phyloP scores from a whole-genome alignment of 2,888 invertebrate genomes.

The Ceramica pisi region DNA sequence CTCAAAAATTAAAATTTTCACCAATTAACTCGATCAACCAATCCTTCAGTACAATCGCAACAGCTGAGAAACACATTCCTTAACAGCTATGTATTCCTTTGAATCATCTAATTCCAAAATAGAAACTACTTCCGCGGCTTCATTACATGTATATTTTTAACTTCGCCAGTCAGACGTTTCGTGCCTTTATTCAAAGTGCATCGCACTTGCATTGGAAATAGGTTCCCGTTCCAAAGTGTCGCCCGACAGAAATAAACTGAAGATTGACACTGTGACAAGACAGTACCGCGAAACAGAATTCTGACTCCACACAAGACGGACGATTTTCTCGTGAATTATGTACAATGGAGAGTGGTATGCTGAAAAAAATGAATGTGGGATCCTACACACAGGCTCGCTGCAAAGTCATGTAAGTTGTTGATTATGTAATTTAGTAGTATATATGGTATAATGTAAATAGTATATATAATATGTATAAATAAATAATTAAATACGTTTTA shows the following conservation, averaged over 20 bases:
- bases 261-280: conserved; percentile 54
- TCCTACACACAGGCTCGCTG: background rate
- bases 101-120: conserved; percentile 44
- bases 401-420: conserved; percentile 6
- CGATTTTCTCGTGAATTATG: background rate
- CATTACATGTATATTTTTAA: conserved; percentile 67
- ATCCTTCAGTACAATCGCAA: background rate
- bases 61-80: conserved; percentile 36
- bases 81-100: conserved; percentile 25
- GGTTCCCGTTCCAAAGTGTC: conserved; percentile 72
- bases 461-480: too few species aligned
- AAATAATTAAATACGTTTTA: too few species aligned
- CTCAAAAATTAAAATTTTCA: background rate
- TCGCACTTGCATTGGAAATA: conserved; percentile 81
- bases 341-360: conserved; percentile 14
- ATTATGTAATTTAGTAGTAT: too few species aligned
- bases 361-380: background rate
- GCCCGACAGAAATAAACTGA: conserved; percentile 68
- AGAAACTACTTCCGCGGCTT: conserved; percentile 57
- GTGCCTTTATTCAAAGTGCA: conserved; percentile 80
- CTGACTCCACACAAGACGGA: background rate
- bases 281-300: conserved; percentile 31
- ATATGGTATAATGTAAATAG: too few species aligned
- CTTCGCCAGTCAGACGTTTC: conserved; percentile 65
- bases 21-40: background rate